A percentile compares a stretch with the other conserved stretches of the same genome.
These are phyloP conservation scores for Sciurus carolinensis DNA, from an alignment of 2,797 vertebrate species.

Conservation along the genomic window DNA sequence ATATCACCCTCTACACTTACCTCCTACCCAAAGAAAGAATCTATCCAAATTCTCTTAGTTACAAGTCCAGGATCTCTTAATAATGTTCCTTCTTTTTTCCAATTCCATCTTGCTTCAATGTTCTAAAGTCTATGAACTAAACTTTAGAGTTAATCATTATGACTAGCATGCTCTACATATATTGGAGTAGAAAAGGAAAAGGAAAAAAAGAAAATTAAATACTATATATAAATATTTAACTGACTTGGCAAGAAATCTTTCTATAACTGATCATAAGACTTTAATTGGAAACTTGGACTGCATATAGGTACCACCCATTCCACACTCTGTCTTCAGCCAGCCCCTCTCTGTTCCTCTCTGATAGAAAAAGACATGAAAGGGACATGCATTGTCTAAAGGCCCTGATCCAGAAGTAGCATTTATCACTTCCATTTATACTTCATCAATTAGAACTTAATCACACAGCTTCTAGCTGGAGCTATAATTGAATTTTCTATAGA, in stretches of 20 bases:
- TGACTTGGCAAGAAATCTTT: not conserved
- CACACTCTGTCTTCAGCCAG: not conserved
- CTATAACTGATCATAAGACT: not conserved
- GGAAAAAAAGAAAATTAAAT: slow-evolving; percentile 20
- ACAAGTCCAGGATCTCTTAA: slow-evolving; percentile 27
- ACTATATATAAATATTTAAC: not conserved
- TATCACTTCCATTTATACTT: not conserved
- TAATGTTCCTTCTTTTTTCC: not conserved
- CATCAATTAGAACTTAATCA: not conserved
- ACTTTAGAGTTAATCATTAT: slow-evolving; percentile 47
- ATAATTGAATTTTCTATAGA: not conserved
- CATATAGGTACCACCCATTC: not conserved
- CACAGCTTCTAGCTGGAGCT: not conserved
- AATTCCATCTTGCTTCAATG: not conserved
- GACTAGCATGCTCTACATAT: not conserved
- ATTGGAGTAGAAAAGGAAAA: not conserved
- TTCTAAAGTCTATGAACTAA: not conserved
- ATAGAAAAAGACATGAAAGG: slow-evolving; percentile 16
- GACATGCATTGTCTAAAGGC: not conserved
- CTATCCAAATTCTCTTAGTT: not conserved
- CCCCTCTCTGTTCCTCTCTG: not conserved
- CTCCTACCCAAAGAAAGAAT: not conserved
- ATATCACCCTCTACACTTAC: not conserved
- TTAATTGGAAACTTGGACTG: slow-evolving; percentile 41
- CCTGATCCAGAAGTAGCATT: not conserved